These are phyloP conservation scores for Meloidogyne floridensis DNA, from an alignment of 1,140 invertebrate genomes.

Conservation along the genomic window DNA sequence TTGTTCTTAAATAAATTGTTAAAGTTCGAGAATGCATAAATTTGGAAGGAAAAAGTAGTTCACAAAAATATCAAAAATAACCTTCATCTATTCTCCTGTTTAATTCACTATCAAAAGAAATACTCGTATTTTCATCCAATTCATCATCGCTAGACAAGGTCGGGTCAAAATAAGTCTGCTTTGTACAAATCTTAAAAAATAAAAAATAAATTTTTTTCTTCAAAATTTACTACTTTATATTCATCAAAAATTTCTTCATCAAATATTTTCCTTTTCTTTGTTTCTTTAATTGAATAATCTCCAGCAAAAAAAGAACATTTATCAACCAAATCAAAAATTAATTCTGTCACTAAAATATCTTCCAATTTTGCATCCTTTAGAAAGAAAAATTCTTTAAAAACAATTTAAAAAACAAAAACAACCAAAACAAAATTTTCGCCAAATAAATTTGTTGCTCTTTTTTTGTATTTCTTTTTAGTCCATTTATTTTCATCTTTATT, in stretches of 20 bases:
- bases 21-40: neutral
- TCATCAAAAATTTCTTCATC: neutral
- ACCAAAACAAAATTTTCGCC: slow-evolving; percentile 28
- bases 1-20: slow-evolving; percentile 11
- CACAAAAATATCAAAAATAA: neutral
- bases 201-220: neutral
- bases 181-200: neutral
- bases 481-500: neutral
- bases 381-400: neutral
- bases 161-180: neutral
- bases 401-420: neutral
- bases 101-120: neutral
- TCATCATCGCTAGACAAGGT: neutral
- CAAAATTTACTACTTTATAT: neutral
- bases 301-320: slow-evolving; percentile 21
- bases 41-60: neutral
- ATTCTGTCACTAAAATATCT: slow-evolving; percentile 8
- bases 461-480: neutral
- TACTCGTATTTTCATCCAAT: neutral
- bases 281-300: slow-evolving; percentile 4
- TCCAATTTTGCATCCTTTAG: slow-evolving; percentile 4
- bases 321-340: slow-evolving; percentile 26
- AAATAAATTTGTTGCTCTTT: slow-evolving; percentile 8
- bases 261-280: slow-evolving; percentile 3
- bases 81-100: neutral